Evolutionary conservation across 2,888 invertebrate genomes (phyloP), one percentile per base, ranked within the genome.

Genomic region (Argyra leucocephala): DNA sequence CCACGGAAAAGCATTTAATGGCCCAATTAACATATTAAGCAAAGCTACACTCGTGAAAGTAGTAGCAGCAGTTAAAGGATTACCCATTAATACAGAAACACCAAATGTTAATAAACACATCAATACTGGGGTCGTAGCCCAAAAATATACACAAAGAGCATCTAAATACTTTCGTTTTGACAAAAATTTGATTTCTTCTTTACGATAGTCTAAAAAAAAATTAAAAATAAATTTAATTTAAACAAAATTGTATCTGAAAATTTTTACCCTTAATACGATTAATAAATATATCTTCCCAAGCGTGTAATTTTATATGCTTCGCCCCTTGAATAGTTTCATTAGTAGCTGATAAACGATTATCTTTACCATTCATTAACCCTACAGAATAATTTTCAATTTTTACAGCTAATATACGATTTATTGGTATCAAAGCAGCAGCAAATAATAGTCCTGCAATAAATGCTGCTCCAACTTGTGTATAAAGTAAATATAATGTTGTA

Each of bases 1-100:
- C 97, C 98, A 99, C 0, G 98, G 98, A 78, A 98, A 96, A 0
- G 96, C 93, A 81, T 99, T 99, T 66, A 99, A 79, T 0, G 98
- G 98, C 64, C 89, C 86, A 72, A 98, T 97, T 67, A 99, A 82
- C 91, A 99, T 96, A 76, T 96, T 94, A 67, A 99, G 86, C 65
- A 99, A 82, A 0, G 98, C 95, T 70, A 99, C 88, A 69, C 91
- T 91, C 0, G 98, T 97, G 74, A 98, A 99, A 1, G 93, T 94
- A 65, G 89, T 93, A 23, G 96, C 89, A 3, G 97, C 95, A 62
- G 89, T 89, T 12, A 98, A 82, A 62, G 85, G 81, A 81, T 90
- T 83, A 67, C 93, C 89, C 70, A 91, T 76, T n/a, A 90, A 77
- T 26, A 88, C 86, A 73, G 91, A 93, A 9, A 89, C 87, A 18